Evolutionary conservation across 2,888 invertebrate species (phyloP).

Genomic region (Drosophila diplacantha): DNA sequence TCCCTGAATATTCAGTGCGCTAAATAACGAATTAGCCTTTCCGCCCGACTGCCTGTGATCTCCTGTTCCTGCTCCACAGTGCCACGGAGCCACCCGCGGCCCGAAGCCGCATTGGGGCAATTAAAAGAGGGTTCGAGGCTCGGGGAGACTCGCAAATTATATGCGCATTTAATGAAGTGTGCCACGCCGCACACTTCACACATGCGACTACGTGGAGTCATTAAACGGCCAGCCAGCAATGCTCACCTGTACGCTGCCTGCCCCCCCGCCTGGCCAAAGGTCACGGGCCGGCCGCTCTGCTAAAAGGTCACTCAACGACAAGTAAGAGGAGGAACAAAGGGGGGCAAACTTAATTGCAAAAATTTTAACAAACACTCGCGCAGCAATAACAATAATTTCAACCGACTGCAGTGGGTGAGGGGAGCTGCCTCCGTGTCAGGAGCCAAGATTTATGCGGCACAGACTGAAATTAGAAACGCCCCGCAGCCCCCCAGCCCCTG

Average conservation of each 20-base stretch:
- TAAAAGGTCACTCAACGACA: conserved; percentile 55
- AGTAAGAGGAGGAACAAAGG: conserved; percentile 28
- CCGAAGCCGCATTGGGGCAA: conserved; percentile 35
- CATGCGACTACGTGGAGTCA: conserved; percentile 54
- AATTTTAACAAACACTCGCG: conserved; percentile 57
- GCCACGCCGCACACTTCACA: conserved; percentile 44
- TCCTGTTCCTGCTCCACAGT: conserved; percentile 11
- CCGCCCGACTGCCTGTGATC: neutral
- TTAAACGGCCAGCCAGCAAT: conserved; percentile 34
- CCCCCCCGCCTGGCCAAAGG: conserved; percentile 34
- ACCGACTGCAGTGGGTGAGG: conserved; percentile 39
- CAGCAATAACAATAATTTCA: conserved; percentile 64
- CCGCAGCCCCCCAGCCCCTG: neutral
- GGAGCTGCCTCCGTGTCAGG: conserved; percentile 27
- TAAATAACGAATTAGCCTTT: neutral
- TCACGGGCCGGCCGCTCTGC: conserved; percentile 40
- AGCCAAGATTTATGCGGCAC: conserved; percentile 59
- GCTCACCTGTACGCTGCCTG: neutral
- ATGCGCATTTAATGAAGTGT: conserved; percentile 63
- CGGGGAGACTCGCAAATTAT: conserved; percentile 51
- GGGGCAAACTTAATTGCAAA: conserved; percentile 54
- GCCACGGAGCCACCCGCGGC: neutral
- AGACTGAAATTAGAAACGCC: conserved; percentile 62
- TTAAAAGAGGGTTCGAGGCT: conserved; percentile 55
- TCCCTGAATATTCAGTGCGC: neutral